Base-by-base conservation (phyloP, 2,888 invertebrate species). In the Leucophora obtusa region DNA sequence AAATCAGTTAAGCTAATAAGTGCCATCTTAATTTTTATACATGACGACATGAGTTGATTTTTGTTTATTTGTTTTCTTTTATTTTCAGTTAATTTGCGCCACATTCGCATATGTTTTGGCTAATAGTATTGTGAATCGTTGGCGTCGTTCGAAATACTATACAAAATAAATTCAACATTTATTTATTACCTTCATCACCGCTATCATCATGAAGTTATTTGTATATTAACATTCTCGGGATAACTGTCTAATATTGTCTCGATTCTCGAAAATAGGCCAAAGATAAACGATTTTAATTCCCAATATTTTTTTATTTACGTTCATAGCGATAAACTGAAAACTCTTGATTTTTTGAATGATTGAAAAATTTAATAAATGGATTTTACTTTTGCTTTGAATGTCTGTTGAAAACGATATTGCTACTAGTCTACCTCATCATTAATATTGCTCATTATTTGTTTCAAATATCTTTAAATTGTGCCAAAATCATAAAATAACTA, bases 101-200 rank as follows among this genome's bases (percentile, higher is more conserved):
- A 60, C 84, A 21, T 77, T 88, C 63, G 87, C 88, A 21, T 89
- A 86, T 75, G 85, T 89, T 65, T 82, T 88, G 84, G 86, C 85
- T 71, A 85, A 88, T 58, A 88, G 88, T 75, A 88, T 88, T 83
- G 81, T 88, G 58, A 88, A 89, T 85, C 89, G 88, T 75, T 88
- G 89, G 88, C 86, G 88, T 70, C 89, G 88, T 71, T 89, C 88
- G 28, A 89, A 89, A 83, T 88, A 88, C 80, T 88, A 86, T 74
- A 79, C 87, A 15, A 88, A 88, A 84, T 88, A 87, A 82, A 66
- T 73, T 17, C 1, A 51, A 51, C 56, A 24, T 50, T n/a, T 28
- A 38, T 53, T 59, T 59, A 35, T 53, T 43, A 14, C 24, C 51
- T 56, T 58, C 21, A 62, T 24, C 35, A 8, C 28, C 24, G 47